Conservation (phyloP, 2,888 invertebrate genomes). For the Elegia similella region DNA sequence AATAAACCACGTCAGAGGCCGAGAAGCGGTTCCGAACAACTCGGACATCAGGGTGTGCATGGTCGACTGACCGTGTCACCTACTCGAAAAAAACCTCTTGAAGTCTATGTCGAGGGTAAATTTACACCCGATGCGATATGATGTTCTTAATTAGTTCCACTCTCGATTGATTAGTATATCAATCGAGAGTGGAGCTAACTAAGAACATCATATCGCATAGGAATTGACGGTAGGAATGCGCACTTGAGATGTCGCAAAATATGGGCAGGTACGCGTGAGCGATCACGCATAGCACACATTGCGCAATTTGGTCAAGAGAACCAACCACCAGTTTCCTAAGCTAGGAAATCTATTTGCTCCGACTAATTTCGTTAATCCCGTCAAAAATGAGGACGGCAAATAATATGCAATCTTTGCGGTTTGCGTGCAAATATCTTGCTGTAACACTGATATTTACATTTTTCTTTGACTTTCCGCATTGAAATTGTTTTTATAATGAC, state of each 20-base stretch:
- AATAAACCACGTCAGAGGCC: too few species aligned
- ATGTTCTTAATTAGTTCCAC: too few species aligned
- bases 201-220: too few species aligned
- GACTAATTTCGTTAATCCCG: conserved; percentile 13
- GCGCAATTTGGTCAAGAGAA: conserved; percentile 16
- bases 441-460: conserved; percentile 1
- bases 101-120: too few species aligned
- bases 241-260: background rate
- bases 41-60: too few species aligned
- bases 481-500: background rate
- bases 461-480: background rate
- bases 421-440: conserved; percentile 13
- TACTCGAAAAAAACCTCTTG: too few species aligned
- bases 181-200: too few species aligned
- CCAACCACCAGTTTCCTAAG: conserved; percentile 18
- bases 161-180: too few species aligned
- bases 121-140: too few species aligned
- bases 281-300: conserved; percentile 13
- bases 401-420: conserved; percentile 16
- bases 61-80: too few species aligned
- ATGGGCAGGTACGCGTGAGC: background rate
- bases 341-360: conserved; percentile 22
- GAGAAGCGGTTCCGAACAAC: too few species aligned
- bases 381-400: conserved; percentile 16
- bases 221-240: background rate